Evolutionary conservation across 2,797 vertebrate species (phyloP).

Genomic region (Remorina albescens): DNA sequence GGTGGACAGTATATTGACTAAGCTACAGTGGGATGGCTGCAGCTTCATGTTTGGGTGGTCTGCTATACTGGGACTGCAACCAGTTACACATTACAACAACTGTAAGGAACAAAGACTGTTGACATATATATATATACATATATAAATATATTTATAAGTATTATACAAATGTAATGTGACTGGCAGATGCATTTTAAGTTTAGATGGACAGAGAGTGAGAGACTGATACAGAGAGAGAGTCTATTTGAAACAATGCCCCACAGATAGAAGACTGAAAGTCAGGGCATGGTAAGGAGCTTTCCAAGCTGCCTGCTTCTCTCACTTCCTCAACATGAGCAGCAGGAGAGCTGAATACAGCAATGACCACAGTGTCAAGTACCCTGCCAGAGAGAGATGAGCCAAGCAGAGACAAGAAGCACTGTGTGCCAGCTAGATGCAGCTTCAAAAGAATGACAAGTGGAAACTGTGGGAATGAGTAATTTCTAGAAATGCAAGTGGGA

Average conservation of each 20-base stretch:
- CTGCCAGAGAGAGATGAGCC: constrained; percentile 50
- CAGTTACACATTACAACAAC: no score
- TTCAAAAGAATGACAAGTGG: constrained; percentile 43
- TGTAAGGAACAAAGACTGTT: not conserved
- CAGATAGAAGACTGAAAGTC: constrained; percentile 14
- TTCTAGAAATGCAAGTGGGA: constrained; percentile 42
- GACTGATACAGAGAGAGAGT: not conserved
- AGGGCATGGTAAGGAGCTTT: constrained; percentile 1
- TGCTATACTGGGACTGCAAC: not conserved
- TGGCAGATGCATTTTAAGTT: not conserved
- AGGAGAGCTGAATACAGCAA: constrained; percentile 44
- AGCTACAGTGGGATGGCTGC: not conserved
- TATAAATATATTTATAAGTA: not conserved
- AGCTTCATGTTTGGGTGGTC: not conserved
- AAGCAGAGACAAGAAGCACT: constrained; percentile 33
- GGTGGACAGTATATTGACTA: not conserved
- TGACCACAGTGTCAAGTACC: constrained; percentile 43
- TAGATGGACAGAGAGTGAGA: constrained; percentile 6
- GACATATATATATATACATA: not conserved
- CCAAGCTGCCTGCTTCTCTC: constrained; percentile 21
- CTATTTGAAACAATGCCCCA: not conserved
- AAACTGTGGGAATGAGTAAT: constrained; percentile 43
- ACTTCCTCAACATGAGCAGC: constrained; percentile 28
- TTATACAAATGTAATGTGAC: not conserved
- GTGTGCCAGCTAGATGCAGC: constrained; percentile 43